These are phyloP conservation scores for Mungos mungo DNA, from an alignment of 2,113 vertebrate species.

Conservation along the genomic window DNA sequence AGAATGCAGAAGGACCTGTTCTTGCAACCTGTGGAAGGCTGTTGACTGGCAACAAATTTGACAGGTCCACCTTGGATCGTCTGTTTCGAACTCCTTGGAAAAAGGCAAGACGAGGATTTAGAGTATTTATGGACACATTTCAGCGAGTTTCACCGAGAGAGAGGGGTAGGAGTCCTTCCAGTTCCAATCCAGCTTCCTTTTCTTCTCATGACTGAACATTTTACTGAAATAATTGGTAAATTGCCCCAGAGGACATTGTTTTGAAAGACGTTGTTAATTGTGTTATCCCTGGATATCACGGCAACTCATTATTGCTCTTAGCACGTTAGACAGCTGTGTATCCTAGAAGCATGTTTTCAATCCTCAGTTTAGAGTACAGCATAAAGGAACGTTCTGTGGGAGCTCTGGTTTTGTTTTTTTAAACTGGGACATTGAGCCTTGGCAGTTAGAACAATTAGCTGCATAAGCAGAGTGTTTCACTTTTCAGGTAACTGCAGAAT, in stretches of 20 bases:
- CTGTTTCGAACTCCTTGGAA: neutral
- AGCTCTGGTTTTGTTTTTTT: neutral
- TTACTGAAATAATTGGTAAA: neutral
- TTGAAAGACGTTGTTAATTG: neutral
- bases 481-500: neutral
- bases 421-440: neutral
- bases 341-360: neutral
- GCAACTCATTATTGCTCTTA: neutral
- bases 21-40: neutral
- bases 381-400: neutral
- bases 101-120: neutral
- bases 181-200: neutral
- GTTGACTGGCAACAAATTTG: neutral
- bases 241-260: neutral
- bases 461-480: neutral
- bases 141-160: neutral
- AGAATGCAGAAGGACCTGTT: neutral
- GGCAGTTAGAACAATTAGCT: neutral
- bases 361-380: neutral
- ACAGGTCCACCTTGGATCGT: neutral
- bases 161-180: neutral
- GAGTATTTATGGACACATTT: neutral
- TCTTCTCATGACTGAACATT: neutral
- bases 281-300: constrained; percentile 5
- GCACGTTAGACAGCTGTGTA: neutral